Evolutionary conservation across 1,140 invertebrate genomes (phyloP).

Genomic region (Bombus confusus): DNA sequence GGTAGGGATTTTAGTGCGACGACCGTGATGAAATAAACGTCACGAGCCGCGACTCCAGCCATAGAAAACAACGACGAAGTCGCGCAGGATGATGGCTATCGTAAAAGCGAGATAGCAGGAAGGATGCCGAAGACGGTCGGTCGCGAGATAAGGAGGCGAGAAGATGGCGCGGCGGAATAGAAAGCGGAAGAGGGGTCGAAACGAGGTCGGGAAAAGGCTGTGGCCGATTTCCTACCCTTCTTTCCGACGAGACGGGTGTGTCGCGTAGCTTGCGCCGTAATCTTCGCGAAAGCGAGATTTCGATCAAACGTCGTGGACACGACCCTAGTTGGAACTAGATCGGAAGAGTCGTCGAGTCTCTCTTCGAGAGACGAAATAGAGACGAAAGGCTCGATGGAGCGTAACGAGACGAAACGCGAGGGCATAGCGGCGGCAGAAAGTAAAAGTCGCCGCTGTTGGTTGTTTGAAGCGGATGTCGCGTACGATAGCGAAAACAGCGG

Average conservation of each 20-base stretch:
- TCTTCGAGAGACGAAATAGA: not conserved
- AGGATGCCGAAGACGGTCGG: not conserved
- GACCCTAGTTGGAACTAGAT: not conserved
- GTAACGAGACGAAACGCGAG: constrained; percentile 44
- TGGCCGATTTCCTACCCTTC: not conserved
- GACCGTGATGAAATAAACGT: not conserved
- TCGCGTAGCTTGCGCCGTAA: not conserved
- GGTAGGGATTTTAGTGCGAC: not conserved
- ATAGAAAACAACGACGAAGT: not conserved
- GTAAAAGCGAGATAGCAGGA: not conserved
- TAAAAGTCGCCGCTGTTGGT: constrained; percentile 50
- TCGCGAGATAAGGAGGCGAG: not conserved
- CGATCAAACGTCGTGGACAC: too few relatives aligned
- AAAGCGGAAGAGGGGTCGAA: not conserved
- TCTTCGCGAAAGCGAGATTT: not conserved
- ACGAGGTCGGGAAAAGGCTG: not conserved
- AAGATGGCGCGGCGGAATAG: not conserved
- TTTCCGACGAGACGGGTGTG: too few relatives aligned
- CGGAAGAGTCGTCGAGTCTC: not conserved
- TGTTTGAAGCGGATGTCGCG: not conserved
- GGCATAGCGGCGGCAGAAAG: constrained; percentile 50
- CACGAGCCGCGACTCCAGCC: not conserved
- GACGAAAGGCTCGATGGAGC: constrained; percentile 8
- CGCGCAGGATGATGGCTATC: not conserved
- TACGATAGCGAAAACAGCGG: constrained; percentile 33